Evolutionary conservation across 2,888 invertebrate genomes (phyloP), one percentile per base, ranked within the genome.

Genomic region (Spilosoma lubricipeda): DNA sequence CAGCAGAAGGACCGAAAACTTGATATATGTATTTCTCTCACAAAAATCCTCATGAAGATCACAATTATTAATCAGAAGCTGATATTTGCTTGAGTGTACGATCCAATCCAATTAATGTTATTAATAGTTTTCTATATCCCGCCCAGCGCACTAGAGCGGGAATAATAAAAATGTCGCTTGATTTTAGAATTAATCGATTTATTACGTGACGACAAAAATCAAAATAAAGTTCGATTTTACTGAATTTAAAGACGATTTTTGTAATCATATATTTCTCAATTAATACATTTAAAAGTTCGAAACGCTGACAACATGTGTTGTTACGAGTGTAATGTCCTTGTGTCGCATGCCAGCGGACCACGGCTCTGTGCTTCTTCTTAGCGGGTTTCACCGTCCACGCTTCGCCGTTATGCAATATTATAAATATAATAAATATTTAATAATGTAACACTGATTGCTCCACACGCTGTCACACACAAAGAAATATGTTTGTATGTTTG

Each of bases 401-500:
- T 81, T 77, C 76, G 75, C 67, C 71, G 78, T 92, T 92, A 87
- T 87, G 86, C 87, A 91, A 91, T 85, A 82, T 83, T 86, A 86
- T 87, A 88, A 88, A 89, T 90, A 87, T 87, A 84, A 92, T 91
- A 90, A 87, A 89, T 89, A 89, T 87, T 82, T 82, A 87, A 88
- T 71, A 76, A 71, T 71, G 80, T 76, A 88, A 88, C 87, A 82
- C 85, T 84, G 85, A 83, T 91, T 88, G 86, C 88, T 87, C 77
- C 88, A 89, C 85, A 85, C 86, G 82, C 82, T 85, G 82, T 85
- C 82, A 77, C 77, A 80, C 86, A 86, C 83, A 87, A 86, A 86
- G 85, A 84, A 85, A 83, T 85, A 87, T 87, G 85, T 86, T 70
- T 45, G 27, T 85, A 87, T 87, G 85, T 86, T 70, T 45, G 27